Conservation (phyloP, 92 coral and sea anemone species). For the Porites lobata region DNA sequence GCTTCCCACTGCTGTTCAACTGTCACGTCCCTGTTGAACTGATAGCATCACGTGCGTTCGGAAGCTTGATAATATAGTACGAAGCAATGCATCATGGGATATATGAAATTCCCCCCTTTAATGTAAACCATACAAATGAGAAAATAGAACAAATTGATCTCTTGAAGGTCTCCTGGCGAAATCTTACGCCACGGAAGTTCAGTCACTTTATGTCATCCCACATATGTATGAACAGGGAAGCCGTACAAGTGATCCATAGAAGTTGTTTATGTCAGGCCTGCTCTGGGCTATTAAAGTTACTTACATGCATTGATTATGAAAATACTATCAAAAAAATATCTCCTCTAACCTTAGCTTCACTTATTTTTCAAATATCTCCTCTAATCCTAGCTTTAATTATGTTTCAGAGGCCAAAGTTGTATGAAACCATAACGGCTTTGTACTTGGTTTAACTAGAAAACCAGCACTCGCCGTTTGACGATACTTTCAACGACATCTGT, state of each 20-base stretch:
- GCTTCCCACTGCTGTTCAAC: no score
- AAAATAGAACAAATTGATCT: neutral
- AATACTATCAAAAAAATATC: neutral
- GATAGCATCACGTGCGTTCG: no score
- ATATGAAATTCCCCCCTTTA: no score
- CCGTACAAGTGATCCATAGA: neutral
- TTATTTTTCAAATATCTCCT: neutral
- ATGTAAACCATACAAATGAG: neutral
- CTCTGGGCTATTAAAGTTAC: neutral
- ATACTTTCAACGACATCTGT: neutral
- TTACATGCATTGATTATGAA: neutral
- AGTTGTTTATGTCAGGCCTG: neutral
- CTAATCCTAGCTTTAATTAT: neutral
- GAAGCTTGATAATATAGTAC: no score
- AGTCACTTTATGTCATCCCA: neutral
- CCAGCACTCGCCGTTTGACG: neutral
- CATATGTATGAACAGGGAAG: neutral
- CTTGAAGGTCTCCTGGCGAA: neutral
- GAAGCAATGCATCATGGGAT: no score
- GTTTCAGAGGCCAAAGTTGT: neutral
- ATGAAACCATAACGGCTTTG: neutral
- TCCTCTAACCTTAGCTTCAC: no score
- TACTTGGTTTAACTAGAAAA: neutral
- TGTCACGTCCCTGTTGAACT: no score
- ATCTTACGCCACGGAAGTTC: neutral